Conservation (phyloP, 1,140 invertebrate species). For the Brachionus paranguensis region DNA sequence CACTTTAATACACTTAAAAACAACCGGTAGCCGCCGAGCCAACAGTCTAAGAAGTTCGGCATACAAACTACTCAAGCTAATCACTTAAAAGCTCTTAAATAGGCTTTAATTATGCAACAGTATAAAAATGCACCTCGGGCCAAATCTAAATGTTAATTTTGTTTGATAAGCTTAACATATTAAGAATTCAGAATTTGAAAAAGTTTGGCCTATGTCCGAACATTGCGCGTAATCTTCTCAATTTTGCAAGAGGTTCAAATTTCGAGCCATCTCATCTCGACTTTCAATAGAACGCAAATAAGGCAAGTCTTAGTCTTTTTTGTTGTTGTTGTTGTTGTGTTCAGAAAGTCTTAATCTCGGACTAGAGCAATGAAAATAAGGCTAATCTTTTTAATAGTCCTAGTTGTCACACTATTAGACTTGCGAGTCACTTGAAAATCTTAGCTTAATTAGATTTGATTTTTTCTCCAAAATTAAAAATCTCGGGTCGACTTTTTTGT, state of each 20-base stretch:
- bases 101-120: neutral
- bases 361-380: neutral
- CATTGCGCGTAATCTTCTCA: neutral
- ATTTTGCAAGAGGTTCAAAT: neutral
- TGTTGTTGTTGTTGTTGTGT: neutral
- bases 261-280: neutral
- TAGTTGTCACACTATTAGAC: conserved; percentile 29
- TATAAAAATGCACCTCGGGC: neutral
- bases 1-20: neutral
- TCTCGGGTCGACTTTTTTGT: neutral
- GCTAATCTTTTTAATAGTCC: conserved; percentile 5
- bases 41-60: neutral
- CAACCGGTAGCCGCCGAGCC: neutral
- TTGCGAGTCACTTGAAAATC: neutral
- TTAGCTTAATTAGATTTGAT: neutral
- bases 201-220: neutral
- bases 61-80: neutral
- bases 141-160: neutral
- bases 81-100: neutral
- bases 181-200: neutral
- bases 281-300: conserved; percentile 16
- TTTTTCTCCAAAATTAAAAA: neutral
- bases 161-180: conserved; percentile 21
- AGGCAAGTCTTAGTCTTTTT: neutral
- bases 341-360: neutral